Evolutionary conservation across 2,888 invertebrate species (phyloP), one percentile per base, ranked within the genome.

Genomic region (Amiota mariae): DNA sequence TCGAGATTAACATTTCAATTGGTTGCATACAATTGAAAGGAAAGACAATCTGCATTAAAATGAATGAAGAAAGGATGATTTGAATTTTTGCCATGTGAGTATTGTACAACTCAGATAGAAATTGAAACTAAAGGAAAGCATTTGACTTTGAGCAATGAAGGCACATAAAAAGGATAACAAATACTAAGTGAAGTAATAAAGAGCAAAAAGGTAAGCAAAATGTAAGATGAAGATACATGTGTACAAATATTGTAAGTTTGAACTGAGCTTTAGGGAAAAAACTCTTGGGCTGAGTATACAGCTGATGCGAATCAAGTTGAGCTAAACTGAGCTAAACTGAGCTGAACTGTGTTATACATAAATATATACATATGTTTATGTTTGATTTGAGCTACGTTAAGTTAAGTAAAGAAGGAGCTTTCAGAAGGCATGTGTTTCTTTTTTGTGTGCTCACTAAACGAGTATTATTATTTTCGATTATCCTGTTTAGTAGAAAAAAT

Each of bases 401-500:
- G 6, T 36, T 36, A 6, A 36, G 36, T 36, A 36, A 36, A 36
- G 6, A 36, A 36, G 63, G 11, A 46, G 36, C 63, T 46, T 15
- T 1, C 3, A 13, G 59, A n/a, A 15, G 59, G 10, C 15, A 59
- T 18, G 18, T 18, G 20, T n/a, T 12, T 63, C 15, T 20, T 12
- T 20, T 12, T 13, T 15, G 46, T 46, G 46, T 15, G 46, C 24
- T 46, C 63, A 63, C 51, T 49, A 68, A 68, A 54, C 51, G n/a
- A 54, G 67, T 68, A n/a, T 68, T 47, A 68, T 72, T 72, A 67
- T 68, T 76, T 78, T 83, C 83, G 85, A 86, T 84, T 82, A 86
- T 80, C 77, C 82, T 79, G 85, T 84, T 86, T 85, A 83, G 84
- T 77, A 75, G 78, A 76, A 81, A 81, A 86, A 86, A 85, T 82